Evolutionary conservation across 2,113 vertebrate species (phyloP), one percentile per base, ranked within the genome.

Genomic region (Stictonetta naevosa): DNA sequence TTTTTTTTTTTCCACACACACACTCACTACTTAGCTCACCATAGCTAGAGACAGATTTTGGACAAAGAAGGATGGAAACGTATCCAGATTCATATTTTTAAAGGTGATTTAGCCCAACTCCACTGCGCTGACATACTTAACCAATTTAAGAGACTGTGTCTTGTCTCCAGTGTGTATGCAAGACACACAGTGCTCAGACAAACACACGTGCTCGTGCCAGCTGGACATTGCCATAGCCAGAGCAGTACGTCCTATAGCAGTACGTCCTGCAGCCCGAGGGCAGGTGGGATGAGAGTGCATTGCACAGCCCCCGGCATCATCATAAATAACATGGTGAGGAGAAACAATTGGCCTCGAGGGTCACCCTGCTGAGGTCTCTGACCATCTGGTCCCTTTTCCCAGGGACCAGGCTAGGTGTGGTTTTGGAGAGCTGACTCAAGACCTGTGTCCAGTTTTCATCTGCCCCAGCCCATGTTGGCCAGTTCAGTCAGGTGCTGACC

Each of bases 1-100:
- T 84, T 95, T 85, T 86, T 84, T 95, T 85, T 86, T 81, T 59
- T 17, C 26, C 28, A 16, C 14, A 13, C 69, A 93, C 60, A 77
- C 68, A 90, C 23, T 17, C 34, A 12, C 56, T n/a, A 40, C 36
- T 93, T 79, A 86, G 44, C 59, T 86, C 50, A 86, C 16, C 40
- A 21, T 25, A 73, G 62, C 44, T 62, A 73, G 42, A 78, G 63
- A 38, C 34, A 66, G 34, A 62, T 73, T 85, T 95, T 92, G 79
- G 94, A 83, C 59, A 0, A 17, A 67, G 59, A 67, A 73, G 14
- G 3, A 2, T 64, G 63, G 75, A 79, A 80, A 90, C 8, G 4
- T n/a, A 50, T 79, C 50, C 80, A 80, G 50, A 58, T 71, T n/a
- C 36, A 53, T 59, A 66, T 11, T 50, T 33, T 44, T 81, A 62